Conservation (phyloP, 2,797 vertebrate genomes). For the Pseudotriccus pelzelni region DNA sequence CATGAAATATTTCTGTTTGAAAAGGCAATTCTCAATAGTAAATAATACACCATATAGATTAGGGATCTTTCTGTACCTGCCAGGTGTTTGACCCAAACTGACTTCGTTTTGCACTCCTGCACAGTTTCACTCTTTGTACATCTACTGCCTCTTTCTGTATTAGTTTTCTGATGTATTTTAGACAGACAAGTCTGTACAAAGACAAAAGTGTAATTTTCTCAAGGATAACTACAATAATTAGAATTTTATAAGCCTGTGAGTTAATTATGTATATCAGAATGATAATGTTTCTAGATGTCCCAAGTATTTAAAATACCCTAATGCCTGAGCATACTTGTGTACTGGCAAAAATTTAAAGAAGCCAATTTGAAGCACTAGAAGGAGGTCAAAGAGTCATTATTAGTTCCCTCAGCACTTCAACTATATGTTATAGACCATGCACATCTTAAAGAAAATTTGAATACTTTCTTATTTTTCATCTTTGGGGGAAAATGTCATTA, state of each 20-base stretch:
- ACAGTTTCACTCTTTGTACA: neutral
- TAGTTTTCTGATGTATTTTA: neutral
- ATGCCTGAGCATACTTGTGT: neutral
- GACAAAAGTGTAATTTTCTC: neutral
- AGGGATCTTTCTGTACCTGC: neutral
- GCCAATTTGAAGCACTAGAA: neutral
- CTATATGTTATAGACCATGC: neutral
- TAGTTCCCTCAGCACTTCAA: neutral
- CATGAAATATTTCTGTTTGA: neutral
- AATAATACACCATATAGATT: neutral
- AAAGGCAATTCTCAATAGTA: neutral
- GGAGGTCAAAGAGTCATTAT: neutral
- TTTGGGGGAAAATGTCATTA: neutral
- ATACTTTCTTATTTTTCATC: neutral
- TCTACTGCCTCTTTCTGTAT: neutral
- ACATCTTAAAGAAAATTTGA: neutral
- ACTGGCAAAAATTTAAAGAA: neutral
- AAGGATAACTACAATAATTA: neutral
- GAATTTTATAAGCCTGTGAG: neutral
- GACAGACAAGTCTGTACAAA: neutral
- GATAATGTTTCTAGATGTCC: neutral
- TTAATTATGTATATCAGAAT: neutral
- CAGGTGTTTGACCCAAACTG: neutral
- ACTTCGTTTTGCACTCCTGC: neutral
- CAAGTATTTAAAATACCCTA: neutral